Percentiles rank a stretch among this genome's conserved stretches.
phyloP scores from a whole-genome alignment of 2,797 vertebrate genomes.

The Clamator glandarius region DNA sequence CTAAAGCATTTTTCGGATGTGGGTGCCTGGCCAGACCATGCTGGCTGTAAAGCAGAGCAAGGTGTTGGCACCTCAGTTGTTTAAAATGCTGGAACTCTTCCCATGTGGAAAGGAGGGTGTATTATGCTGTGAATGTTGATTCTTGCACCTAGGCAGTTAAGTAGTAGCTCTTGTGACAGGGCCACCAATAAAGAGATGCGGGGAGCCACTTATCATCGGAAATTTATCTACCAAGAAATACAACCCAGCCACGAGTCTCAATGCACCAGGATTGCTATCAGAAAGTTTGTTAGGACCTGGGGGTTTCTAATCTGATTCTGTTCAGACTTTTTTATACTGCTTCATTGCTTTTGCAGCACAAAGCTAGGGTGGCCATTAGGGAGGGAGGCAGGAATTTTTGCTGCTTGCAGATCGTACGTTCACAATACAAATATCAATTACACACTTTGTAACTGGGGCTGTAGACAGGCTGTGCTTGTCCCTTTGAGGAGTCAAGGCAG shows the following conservation, averaged over 20 bases:
- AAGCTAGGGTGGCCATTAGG: background rate
- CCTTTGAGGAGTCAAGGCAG: background rate
- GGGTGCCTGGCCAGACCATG: background rate
- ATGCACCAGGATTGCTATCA: background rate
- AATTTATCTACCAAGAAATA: background rate
- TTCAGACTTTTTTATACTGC: background rate
- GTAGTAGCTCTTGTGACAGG: background rate
- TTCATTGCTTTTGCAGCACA: background rate
- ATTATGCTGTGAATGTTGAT: background rate
- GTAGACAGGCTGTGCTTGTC: background rate
- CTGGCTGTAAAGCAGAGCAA: background rate
- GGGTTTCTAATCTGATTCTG: background rate
- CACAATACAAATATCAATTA: background rate
- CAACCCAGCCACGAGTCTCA: background rate
- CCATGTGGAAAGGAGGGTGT: background rate
- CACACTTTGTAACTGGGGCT: rapidly evolving
- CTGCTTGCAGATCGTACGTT: background rate
- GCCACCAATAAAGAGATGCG: background rate
- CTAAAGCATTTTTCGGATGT: background rate
- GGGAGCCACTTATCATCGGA: background rate
- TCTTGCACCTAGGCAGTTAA: background rate
- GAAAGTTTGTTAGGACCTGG: background rate
- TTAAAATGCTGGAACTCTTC: background rate
- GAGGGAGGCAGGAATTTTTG: background rate
- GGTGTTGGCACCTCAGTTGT: background rate